phyloP scores from a whole-genome alignment of 2,113 vertebrate genomes.

The Bubo scandiacus region DNA sequence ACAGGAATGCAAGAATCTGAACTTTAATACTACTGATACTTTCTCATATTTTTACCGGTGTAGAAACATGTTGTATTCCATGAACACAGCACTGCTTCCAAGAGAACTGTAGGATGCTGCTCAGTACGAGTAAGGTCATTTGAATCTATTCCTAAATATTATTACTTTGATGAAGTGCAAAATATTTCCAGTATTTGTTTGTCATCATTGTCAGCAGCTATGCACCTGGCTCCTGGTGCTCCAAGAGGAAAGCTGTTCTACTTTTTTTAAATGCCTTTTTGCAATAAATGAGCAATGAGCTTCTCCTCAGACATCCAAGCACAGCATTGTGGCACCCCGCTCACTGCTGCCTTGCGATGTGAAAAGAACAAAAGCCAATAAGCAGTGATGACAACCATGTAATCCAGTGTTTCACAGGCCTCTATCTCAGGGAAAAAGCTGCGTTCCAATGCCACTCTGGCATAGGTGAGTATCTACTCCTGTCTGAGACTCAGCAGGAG shows the following conservation, averaged over 20 bases:
- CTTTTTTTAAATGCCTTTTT: neutral
- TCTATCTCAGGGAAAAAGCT: constrained; percentile 36
- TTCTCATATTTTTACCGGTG: neutral
- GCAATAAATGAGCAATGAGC: neutral
- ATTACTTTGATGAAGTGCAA: neutral
- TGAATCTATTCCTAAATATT: neutral
- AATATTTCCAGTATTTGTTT: neutral
- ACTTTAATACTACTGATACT: neutral
- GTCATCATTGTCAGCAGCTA: neutral
- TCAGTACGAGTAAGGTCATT: neutral
- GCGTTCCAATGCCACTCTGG: neutral
- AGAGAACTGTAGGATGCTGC: neutral
- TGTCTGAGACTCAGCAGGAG: constrained; percentile 25
- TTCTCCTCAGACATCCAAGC: neutral
- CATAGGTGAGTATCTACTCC: neutral
- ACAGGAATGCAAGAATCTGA: neutral
- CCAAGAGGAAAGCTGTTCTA: neutral
- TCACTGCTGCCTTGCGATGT: neutral
- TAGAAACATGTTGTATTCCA: neutral
- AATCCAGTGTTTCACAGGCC: constrained; percentile 24
- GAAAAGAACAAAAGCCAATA: constrained; percentile 46
- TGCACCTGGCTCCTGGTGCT: neutral
- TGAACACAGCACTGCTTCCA: neutral
- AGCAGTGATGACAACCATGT: constrained; percentile 41
- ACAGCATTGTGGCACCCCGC: neutral